Evolutionary conservation across 2,113 vertebrate species (phyloP), one percentile per base, ranked within the genome.

Genomic region (Callionymus lyra): DNA sequence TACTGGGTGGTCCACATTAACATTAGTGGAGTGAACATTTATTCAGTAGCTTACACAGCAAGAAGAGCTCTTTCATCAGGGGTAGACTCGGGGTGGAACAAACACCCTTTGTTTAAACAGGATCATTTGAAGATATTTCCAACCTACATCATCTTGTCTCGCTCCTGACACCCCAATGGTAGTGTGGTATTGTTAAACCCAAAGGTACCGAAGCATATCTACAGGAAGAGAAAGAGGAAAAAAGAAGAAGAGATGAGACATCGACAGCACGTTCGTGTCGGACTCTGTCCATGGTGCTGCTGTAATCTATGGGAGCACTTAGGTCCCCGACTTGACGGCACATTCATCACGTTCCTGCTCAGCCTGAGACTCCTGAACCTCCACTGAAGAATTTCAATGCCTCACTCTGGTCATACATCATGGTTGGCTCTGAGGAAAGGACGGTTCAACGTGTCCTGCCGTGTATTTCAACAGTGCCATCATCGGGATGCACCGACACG

Each of bases 291-390:
- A 41, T 52, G 42, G 66, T 67, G 74, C 67, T 66, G 74, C 52
- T 37, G 70, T 70, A 79, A 83, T 82, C 70, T 77, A 82, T 72
- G 74, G 53, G 68, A 68, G 68, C 72, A 65, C 66, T 69, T 67
- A 51, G 45, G 62, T 67, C 67, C 61, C 70, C 46, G 65, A 72
- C 74, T 49, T 51, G 55, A 53, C 53, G 67, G 65, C 67, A 69
- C 83, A 87, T 78, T 84, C 83, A 83, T 86, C 62, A 75, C 72
- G 53, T 63, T 56, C 63, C 44, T 46, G 41, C 57, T 55, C 69
- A 40, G 55, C 56, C 66, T 41, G 53, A 47, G 59, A 68, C 65
- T 51, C 64, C 34, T 15, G 27, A 32, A 50, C 27, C 38, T 38
- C 15, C 40, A 51, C 53, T 47, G 63, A 56, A 53, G 72, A 77